Percentiles rank a stretch among this genome's conserved stretches.
These are phyloP conservation scores for Mus spicilegus DNA, from an alignment of 2,113 vertebrate species.

Conservation along the genomic window DNA sequence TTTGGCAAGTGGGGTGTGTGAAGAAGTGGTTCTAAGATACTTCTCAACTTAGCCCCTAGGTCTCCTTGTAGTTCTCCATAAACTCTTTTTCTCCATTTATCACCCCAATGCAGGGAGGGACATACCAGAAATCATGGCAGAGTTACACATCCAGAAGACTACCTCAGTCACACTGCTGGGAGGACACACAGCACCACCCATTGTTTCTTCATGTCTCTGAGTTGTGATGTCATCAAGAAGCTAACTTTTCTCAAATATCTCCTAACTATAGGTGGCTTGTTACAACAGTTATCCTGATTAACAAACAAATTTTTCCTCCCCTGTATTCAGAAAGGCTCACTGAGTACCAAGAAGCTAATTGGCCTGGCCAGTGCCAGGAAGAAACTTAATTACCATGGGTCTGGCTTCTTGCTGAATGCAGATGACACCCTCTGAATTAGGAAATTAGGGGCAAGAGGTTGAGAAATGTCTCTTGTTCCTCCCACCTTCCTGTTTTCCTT, in stretches of 20 bases:
- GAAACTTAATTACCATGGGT: background rate
- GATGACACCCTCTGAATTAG: background rate
- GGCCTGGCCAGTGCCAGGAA: background rate
- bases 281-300: slow-evolving; percentile 6
- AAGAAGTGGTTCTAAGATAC: background rate
- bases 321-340: background rate
- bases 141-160: background rate
- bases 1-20: background rate
- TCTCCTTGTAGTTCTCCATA: background rate
- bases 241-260: background rate
- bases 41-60: background rate
- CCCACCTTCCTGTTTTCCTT: slow-evolving; percentile 45
- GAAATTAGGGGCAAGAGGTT: background rate
- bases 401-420: background rate
- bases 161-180: too few relatives aligned
- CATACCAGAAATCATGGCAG: background rate
- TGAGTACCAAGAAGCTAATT: background rate
- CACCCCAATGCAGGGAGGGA: background rate
- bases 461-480: slow-evolving; percentile 41
- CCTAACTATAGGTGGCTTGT: background rate
- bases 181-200: background rate
- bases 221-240: background rate
- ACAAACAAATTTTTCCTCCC: background rate
- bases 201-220: background rate
- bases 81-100: background rate